Conservation (phyloP, 2,888 invertebrate species). For the Coleophora deauratella region DNA sequence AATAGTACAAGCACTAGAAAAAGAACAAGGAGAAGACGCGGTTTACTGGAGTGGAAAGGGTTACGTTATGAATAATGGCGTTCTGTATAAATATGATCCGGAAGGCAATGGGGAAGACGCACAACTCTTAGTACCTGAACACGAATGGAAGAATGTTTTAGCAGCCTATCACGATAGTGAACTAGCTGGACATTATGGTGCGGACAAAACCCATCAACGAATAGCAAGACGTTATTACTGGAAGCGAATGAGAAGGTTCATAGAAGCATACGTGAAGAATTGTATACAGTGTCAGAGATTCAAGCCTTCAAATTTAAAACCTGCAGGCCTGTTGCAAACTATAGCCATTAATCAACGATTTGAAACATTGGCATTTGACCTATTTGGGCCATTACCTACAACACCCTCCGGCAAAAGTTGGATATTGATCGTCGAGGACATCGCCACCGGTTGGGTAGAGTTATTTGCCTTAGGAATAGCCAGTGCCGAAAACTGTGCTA, state of each 20-base stretch:
- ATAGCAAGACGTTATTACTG: slow-evolving; percentile 14
- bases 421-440: slow-evolving; percentile 18
- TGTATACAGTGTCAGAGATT: slow-evolving; percentile 13
- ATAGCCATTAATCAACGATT: slow-evolving; percentile 13
- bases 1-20: slow-evolving; percentile 14
- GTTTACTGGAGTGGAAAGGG: slow-evolving; percentile 14
- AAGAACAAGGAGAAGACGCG: neutral
- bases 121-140: slow-evolving; percentile 16
- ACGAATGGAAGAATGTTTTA: slow-evolving; percentile 13
- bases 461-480: slow-evolving; percentile 26
- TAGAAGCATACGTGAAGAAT: slow-evolving; percentile 10
- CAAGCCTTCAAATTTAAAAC: slow-evolving; percentile 14
- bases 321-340: slow-evolving; percentile 16
- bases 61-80: slow-evolving; percentile 14
- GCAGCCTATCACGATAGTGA: slow-evolving; percentile 18
- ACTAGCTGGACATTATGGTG: slow-evolving; percentile 21
- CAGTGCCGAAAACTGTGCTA: slow-evolving; percentile 26
- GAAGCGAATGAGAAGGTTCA: slow-evolving; percentile 12
- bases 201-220: slow-evolving; percentile 8
- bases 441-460: slow-evolving; percentile 20
- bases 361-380: slow-evolving; percentile 12
- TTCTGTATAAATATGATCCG: slow-evolving; percentile 17
- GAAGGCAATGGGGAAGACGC: slow-evolving; percentile 14
- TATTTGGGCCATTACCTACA: slow-evolving; percentile 17
- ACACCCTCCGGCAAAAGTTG: slow-evolving; percentile 7